Base-by-base conservation (phyloP, 2,888 invertebrate genomes). In the Epistrophe grossulariae region DNA sequence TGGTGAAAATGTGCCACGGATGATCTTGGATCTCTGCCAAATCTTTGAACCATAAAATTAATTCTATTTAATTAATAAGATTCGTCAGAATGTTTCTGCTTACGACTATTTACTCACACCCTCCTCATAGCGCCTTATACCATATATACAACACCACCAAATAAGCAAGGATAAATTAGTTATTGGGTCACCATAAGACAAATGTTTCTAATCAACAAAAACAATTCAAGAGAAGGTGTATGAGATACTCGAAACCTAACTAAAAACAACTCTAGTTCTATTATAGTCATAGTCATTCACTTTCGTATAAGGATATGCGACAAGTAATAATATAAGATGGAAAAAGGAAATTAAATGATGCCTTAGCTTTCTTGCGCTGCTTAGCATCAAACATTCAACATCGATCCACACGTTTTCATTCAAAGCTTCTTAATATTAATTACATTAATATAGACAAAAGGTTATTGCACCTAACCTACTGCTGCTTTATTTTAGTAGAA, bases 21-120 rank as follows among this genome's bases (percentile, higher is more conserved):
- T 48, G 72, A 50, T 60, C 40, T 50, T 43, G 70, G 48, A 73
- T 50, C 31, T 17, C 1, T 48, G 57, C 79, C 64, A 57, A 57
- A 43, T 59, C 74, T 52, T 79, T 35, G 55, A 73, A 40, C 43
- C 72, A 17, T 38, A 19, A 57, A 38, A 83, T 72, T 80, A 84
- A 84, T 80, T 77, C 50, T 43, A 77, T 79, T 84, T 76, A 84
- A 80, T 84, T 84, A 80, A 76, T 73, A 43, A 71, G 71, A 79
- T 70, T 79, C 66, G 45, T 62, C 78, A 72, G 43, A 60, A 66
- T 45, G 68, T 62, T 55, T 55, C n/a, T 38, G n/a, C 17, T 60
- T 19, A 60, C 11, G 62, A 66, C 2, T 19, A 24, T 73, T 45
- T 78, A 66, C 45, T 35, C 28, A 52, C 17, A 60, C 40, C 15